Evolutionary conservation across 2,888 invertebrate genomes (phyloP).

Genomic region (Flexamia atlantica): DNA sequence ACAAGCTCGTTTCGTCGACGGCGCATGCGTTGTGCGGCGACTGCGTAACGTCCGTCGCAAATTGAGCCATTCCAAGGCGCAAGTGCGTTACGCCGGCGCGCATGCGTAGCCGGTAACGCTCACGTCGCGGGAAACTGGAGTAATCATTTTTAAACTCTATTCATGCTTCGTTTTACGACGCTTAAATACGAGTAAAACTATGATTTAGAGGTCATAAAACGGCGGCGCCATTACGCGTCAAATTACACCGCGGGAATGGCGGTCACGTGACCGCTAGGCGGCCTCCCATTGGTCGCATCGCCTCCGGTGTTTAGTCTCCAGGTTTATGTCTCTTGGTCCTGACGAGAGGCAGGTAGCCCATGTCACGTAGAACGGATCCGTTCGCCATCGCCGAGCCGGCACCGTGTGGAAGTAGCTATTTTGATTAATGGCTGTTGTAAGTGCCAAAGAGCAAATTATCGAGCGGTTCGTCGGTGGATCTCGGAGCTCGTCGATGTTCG

Average conservation of each 20-base stretch:
- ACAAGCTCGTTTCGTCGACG: neutral
- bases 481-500: too few relatives aligned
- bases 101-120: slow-evolving; percentile 29
- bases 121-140: slow-evolving; percentile 37
- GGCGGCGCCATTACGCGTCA: slow-evolving; percentile 36
- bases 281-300: slow-evolving; percentile 45
- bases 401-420: too few relatives aligned
- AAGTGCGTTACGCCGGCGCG: slow-evolving; percentile 15
- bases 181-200: slow-evolving; percentile 61
- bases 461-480: too few relatives aligned
- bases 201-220: slow-evolving; percentile 59
- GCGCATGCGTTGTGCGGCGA: neutral
- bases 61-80: slow-evolving; percentile 51
- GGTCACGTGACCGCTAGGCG: slow-evolving; percentile 35
- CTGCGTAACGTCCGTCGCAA: slow-evolving; percentile 8
- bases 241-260: slow-evolving; percentile 40
- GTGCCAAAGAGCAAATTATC: too few relatives aligned
- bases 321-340: slow-evolving; percentile 5
- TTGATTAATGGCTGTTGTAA: too few relatives aligned
- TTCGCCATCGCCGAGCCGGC: neutral
- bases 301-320: slow-evolving; percentile 34
- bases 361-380: slow-evolving; percentile 12
- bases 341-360: neutral
- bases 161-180: slow-evolving; percentile 57
- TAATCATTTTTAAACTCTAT: slow-evolving; percentile 60